phyloP scores from a whole-genome alignment of 2,797 vertebrate species.

The Lepus oiostolus region DNA sequence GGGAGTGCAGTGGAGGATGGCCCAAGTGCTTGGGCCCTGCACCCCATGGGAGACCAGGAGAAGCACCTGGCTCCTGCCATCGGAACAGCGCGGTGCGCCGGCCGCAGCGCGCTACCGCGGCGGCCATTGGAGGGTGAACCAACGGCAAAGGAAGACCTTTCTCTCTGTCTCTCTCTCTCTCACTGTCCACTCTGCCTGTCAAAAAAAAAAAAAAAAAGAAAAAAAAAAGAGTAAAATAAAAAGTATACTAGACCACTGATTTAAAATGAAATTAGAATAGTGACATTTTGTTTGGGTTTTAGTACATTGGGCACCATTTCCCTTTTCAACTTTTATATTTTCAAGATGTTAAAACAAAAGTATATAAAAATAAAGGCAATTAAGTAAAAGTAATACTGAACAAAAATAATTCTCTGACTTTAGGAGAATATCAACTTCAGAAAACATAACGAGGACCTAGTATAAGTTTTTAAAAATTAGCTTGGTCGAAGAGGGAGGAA shows the following conservation, averaged over 20 bases:
- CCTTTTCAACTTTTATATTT: neutral
- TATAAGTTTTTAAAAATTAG: constrained; percentile 18
- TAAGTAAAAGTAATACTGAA: constrained; percentile 1
- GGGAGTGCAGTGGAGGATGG: no score
- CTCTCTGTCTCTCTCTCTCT: no score
- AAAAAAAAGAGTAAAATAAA: neutral
- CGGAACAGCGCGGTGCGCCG: no score
- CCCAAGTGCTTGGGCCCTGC: no score
- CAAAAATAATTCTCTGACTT: constrained; percentile 26
- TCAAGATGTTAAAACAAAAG: neutral
- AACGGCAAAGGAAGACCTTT: no score
- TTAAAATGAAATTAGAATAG: constrained; percentile 28
- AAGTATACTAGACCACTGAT: neutral
- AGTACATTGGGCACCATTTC: neutral
- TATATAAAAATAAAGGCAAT: constrained; percentile 19
- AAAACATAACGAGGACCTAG: neutral
- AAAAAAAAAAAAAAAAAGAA: no score
- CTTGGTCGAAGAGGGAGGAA: neutral
- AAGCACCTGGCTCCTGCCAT: no score
- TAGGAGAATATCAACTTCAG: neutral
- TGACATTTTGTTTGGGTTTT: constrained; percentile 1
- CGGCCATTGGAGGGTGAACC: no score
- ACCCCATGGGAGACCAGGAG: no score
- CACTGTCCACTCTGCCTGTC: no score
- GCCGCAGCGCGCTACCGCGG: no score